phyloP scores from a whole-genome alignment of 1,140 invertebrate species.

The Drosophila sp. region DNA sequence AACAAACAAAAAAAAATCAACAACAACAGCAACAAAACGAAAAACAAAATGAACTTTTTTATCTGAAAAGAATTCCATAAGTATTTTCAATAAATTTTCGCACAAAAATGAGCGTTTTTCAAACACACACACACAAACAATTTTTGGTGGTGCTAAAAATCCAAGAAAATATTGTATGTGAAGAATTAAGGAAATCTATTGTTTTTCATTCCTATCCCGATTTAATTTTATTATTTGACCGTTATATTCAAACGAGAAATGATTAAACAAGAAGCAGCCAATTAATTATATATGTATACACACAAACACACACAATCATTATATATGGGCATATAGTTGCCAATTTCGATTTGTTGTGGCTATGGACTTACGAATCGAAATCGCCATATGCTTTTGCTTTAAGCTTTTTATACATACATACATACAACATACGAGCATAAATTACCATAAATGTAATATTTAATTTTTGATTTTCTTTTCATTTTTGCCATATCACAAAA shows the following conservation, averaged over 20 bases:
- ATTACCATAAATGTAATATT: constrained; percentile 58
- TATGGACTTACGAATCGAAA: not conserved
- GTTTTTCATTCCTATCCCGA: constrained; percentile 33
- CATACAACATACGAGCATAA: constrained; percentile 43
- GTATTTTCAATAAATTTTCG: constrained; percentile 60
- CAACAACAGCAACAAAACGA: not conserved
- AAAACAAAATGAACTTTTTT: constrained; percentile 8
- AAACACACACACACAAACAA: constrained; percentile 41
- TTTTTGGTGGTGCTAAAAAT: constrained; percentile 48
- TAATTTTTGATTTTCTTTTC: constrained; percentile 74
- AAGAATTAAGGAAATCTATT: constrained; percentile 42
- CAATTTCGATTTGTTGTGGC: constrained; percentile 3
- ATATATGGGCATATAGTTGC: constrained; percentile 17
- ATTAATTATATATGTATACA: constrained; percentile 66
- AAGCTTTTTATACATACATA: constrained; percentile 81
- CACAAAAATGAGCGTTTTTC: constrained; percentile 39
- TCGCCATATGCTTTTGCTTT: constrained; percentile 58
- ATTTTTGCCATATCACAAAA: constrained; percentile 72
- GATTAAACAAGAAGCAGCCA: constrained; percentile 52
- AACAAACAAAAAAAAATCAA: constrained; percentile 25
- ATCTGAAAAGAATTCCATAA: constrained; percentile 63
- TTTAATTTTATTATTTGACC: constrained; percentile 52
- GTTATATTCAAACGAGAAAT: constrained; percentile 24
- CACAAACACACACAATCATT: constrained; percentile 27
- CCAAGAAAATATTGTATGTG: constrained; percentile 49